Evolutionary conservation across 2,888 invertebrate genomes (phyloP).

Genomic region (Temnothorax rugatulus): DNA sequence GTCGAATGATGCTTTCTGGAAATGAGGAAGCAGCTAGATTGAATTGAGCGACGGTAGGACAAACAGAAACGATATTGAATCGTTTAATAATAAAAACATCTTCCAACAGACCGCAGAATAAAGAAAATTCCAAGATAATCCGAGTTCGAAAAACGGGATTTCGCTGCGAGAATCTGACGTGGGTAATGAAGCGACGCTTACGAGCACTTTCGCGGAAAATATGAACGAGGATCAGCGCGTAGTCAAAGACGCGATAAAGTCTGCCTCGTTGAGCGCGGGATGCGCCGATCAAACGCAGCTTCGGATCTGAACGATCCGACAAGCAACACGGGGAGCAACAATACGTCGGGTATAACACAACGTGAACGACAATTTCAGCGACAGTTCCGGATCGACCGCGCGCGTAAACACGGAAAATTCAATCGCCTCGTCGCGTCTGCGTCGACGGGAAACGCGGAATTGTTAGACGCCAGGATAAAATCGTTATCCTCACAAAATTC

Average conservation of each 20-base stretch:
- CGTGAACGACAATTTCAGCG: conserved; percentile 17
- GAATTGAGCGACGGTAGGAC: not conserved
- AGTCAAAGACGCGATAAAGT: conserved; percentile 17
- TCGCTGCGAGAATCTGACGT: not conserved
- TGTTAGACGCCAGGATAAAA: conserved; percentile 14
- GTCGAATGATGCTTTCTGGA: not conserved
- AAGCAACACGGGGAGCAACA: not conserved
- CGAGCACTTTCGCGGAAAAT: not conserved
- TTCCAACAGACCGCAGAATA: not conserved
- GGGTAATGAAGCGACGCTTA: conserved; percentile 11
- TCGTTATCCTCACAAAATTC: not conserved
- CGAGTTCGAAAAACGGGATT: not conserved
- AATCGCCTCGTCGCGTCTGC: conserved; percentile 1
- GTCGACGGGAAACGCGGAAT: not conserved
- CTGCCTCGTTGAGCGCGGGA: not conserved
- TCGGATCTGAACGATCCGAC: not conserved
- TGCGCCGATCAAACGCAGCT: conserved; percentile 23
- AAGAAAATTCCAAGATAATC: not conserved
- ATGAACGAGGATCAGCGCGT: not conserved
- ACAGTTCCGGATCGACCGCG: not conserved
- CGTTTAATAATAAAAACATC: conserved; percentile 18
- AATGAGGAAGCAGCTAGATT: not conserved
- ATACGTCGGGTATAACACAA: not conserved
- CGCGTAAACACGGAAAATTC: conserved; percentile 19
- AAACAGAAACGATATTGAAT: not conserved